Evolutionary conservation across 2,888 invertebrate species (phyloP).

Genomic region (Athrips mouffetella): DNA sequence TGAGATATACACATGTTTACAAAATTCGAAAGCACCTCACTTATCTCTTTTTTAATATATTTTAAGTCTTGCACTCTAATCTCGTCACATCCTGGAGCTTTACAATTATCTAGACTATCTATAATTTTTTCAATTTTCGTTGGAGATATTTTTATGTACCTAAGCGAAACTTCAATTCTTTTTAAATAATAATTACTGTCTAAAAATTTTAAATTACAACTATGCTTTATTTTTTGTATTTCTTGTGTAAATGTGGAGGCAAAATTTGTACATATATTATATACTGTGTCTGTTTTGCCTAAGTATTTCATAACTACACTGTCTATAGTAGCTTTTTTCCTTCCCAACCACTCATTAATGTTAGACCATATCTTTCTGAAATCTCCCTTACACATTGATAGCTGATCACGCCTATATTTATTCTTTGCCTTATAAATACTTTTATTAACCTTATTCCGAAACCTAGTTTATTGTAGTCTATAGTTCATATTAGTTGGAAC

Average conservation of each 20-base stretch:
- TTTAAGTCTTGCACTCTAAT: no score
- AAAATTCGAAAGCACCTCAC: no score
- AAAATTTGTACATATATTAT: slow-evolving; percentile 1
- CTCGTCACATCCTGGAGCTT: no score
- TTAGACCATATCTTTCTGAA: not conserved
- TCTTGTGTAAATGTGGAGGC: slow-evolving; percentile 2
- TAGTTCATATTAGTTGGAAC: not conserved
- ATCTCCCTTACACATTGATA: not conserved
- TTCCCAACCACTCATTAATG: not conserved
- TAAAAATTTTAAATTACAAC: not conserved
- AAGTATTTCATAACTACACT: not conserved
- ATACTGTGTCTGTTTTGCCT: not conserved
- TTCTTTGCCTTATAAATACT: not conserved
- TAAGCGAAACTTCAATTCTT: not conserved
- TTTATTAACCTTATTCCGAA: not conserved
- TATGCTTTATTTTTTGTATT: not conserved
- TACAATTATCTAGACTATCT: no score
- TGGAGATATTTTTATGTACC: no score
- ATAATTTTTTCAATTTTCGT: no score
- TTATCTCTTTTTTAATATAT: no score
- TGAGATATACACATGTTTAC: no score
- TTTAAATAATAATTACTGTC: not conserved
- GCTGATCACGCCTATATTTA: not conserved
- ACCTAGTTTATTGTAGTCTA: not conserved
- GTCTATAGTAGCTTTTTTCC: not conserved